phyloP scores from a whole-genome alignment of 2,113 vertebrate species.

The Parus major region DNA sequence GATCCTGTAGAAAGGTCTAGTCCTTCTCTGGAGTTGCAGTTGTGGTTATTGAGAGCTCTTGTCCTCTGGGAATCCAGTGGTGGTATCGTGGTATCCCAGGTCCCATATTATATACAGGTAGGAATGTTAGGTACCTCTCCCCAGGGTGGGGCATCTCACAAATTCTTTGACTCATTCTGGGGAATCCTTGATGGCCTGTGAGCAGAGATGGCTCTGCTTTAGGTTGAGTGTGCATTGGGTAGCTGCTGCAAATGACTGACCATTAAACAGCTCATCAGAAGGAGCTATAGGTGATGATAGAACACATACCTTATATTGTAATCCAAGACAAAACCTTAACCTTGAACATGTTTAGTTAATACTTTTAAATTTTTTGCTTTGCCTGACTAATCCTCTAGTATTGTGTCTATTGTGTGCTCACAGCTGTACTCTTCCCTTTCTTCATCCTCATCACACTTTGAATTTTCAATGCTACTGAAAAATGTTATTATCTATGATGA shows the following conservation, averaged over 20 bases:
- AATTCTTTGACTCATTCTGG: background rate
- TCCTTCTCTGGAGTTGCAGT: background rate
- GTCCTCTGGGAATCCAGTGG: background rate
- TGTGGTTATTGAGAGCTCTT: background rate
- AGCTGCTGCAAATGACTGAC: background rate
- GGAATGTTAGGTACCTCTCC: background rate
- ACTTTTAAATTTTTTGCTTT: background rate
- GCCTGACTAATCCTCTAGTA: background rate
- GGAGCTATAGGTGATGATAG: background rate
- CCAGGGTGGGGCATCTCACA: background rate
- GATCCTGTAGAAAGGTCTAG: background rate
- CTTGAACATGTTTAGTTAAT: background rate
- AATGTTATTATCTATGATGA: background rate
- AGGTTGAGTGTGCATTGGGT: background rate
- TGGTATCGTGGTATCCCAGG: accelerated
- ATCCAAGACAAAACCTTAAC: background rate
- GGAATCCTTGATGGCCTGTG: background rate
- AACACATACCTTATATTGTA: background rate
- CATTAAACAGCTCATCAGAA: background rate
- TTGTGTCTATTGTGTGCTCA: background rate
- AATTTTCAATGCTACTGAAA: background rate
- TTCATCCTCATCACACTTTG: background rate
- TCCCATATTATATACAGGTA: no score
- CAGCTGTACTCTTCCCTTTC: background rate
- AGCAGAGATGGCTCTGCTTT: accelerated